Evolutionary conservation across 1,140 invertebrate species (phyloP).

Genomic region (Papilio glaucus): DNA sequence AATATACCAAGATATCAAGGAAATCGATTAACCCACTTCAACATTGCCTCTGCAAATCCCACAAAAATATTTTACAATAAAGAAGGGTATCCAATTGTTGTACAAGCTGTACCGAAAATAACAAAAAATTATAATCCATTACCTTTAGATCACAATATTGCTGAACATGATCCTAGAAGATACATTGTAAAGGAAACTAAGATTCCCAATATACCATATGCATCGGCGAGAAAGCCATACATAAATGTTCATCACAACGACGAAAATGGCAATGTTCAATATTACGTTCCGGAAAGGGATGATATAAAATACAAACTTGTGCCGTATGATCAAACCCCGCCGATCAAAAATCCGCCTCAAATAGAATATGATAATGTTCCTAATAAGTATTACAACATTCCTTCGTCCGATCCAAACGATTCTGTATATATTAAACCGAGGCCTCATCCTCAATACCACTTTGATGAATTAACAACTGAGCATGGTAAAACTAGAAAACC

Average conservation of each 20-base stretch:
- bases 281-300: conserved; percentile 71
- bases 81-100: conserved; percentile 57
- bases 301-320: conserved; percentile 75
- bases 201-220: conserved; percentile 52
- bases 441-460: conserved; percentile 60
- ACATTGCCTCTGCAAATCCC: conserved; percentile 79
- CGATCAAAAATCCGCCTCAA: conserved; percentile 59
- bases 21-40: conserved; percentile 78
- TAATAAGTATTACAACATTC: conserved; percentile 55
- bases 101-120: conserved; percentile 54
- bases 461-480: conserved; percentile 52
- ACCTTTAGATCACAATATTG: conserved; percentile 45
- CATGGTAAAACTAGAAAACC: conserved; percentile 60
- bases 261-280: conserved; percentile 62
- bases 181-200: conserved; percentile 62
- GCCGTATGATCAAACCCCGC: conserved; percentile 81
- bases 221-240: conserved; percentile 59
- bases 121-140: conserved; percentile 59
- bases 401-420: conserved; percentile 53
- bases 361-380: conserved; percentile 49
- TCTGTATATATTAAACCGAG: conserved; percentile 64
- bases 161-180: conserved; percentile 55
- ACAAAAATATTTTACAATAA: conserved; percentile 72
- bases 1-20: conserved; percentile 80
- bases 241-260: conserved; percentile 64